Percentiles rank a stretch among this genome's conserved stretches.
phyloP scores from a whole-genome alignment of 1,140 invertebrate species.

The Danaus plexippus region DNA sequence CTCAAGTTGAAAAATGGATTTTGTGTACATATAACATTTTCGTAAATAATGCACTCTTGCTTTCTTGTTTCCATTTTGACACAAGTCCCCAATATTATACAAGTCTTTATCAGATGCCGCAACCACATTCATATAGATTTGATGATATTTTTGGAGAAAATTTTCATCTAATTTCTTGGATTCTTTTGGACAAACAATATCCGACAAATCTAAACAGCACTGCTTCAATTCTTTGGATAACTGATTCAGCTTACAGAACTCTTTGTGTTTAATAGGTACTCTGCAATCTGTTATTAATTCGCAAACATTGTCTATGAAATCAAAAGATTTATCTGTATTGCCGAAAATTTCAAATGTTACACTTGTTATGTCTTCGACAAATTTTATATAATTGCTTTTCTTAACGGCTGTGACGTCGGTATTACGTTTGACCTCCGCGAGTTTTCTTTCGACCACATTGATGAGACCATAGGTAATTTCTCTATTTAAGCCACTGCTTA shows the following conservation, averaged over 20 bases:
- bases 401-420: constrained; percentile 59
- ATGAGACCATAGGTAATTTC: constrained; percentile 67
- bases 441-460: constrained; percentile 65
- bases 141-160: constrained; percentile 58
- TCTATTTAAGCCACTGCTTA: constrained; percentile 65
- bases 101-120: constrained; percentile 61
- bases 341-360: constrained; percentile 67
- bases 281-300: constrained; percentile 59
- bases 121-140: constrained; percentile 65
- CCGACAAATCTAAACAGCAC: constrained; percentile 48
- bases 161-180: constrained; percentile 37
- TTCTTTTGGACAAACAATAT: constrained; percentile 39
- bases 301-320: constrained; percentile 62
- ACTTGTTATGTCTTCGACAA: constrained; percentile 65
- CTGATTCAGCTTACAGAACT: constrained; percentile 64
- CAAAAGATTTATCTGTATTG: constrained; percentile 57
- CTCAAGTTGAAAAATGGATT: constrained; percentile 57
- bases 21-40: constrained; percentile 66
- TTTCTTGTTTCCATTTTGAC: constrained; percentile 47
- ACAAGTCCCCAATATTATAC: constrained; percentile 57
- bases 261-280: constrained; percentile 64
- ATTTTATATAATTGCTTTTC: constrained; percentile 64
- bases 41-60: constrained; percentile 55
- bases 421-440: constrained; percentile 55
- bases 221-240: constrained; percentile 58